Conservation (phyloP, 2,113 vertebrate genomes). For the Phalacrocorax pelagicus region DNA sequence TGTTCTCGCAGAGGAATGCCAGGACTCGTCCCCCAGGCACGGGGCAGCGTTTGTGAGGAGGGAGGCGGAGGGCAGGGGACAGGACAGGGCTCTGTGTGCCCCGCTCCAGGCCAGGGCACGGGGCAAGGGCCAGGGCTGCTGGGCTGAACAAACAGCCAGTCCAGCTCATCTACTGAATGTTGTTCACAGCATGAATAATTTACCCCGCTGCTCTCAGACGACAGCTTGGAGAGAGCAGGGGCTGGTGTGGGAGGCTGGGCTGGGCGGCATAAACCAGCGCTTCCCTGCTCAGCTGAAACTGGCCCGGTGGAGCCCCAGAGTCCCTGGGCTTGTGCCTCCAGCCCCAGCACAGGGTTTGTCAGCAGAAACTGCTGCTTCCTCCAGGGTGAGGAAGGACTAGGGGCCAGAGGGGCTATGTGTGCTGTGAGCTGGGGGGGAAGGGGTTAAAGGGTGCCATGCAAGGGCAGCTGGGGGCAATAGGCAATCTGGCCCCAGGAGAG, state of each 20-base stretch:
- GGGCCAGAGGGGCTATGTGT: not conserved
- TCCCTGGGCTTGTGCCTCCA: not conserved
- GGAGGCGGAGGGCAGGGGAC: not conserved
- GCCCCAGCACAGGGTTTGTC: too few relatives aligned
- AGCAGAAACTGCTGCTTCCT: not conserved
- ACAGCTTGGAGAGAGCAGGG: too few relatives aligned
- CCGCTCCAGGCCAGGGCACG: accelerated
- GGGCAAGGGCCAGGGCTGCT: not conserved
- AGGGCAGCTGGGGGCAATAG: not conserved
- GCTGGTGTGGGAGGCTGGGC: not conserved
- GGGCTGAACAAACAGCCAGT: not conserved
- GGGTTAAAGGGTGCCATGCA: not conserved
- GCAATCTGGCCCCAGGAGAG: not conserved
- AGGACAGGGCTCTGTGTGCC: not conserved
- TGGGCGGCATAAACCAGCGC: not conserved
- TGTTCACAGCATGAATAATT: not conserved
- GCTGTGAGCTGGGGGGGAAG: not conserved
- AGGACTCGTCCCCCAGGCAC: accelerated
- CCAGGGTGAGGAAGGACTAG: not conserved
- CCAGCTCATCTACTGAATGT: not conserved
- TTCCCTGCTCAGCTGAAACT: not conserved
- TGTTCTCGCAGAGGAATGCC: not conserved
- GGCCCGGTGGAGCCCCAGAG: not conserved
- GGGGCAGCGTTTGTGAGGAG: not conserved
- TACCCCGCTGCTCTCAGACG: not conserved